Evolutionary conservation across 2,797 vertebrate genomes (phyloP), one percentile per base, ranked within the genome.

Genomic region (Sebastes minor): DNA sequence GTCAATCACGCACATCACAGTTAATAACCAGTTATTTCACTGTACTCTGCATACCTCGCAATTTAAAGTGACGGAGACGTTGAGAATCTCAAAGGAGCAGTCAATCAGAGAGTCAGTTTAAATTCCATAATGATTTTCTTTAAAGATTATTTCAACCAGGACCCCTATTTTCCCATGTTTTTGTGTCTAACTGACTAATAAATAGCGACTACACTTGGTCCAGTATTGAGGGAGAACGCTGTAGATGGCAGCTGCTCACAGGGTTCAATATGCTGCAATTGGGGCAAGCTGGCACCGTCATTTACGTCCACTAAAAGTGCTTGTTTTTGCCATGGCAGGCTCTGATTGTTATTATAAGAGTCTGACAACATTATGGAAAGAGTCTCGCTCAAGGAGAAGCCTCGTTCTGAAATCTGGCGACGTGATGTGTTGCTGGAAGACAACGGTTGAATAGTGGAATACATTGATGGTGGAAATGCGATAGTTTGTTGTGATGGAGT

Each of bases 1-100:
- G 80, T 82, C 83, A 79, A 25, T 81, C 74, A 56, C 18, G 2
- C 68, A 63, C 53, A 33, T 81, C 72, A 35, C 27, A 62, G 62
- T 35, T 68, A 78, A 80, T 57, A 77, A 69, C 7, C 38, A 13
- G 20, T 76, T 49, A 65, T 74, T 72, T 72, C 49, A 52, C 69
- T 53, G 20, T n/a, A 28, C 27, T 38, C 38, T 13, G 35, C 38
- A 5, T 38, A 38, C 9, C 25, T 61, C 57, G 14, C 68, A 61
- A 53, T 70, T 60, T 60, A 30, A 57, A 77, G 42, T 33, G 67
- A 72, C 55, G 28, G 46, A 56, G 46, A 73, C 12, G 18, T 22
- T 20, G 42, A 66, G 18, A n/a, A 13, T 60, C 73, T 78, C 30
- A 68, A 71, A 86, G 46, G 69, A 70, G 33, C 56, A 77, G 64